Percentiles rank a stretch among this genome's conserved stretches.
Conservation (phyloP, 2,888 invertebrate species). For the Julus scandinavius region DNA sequence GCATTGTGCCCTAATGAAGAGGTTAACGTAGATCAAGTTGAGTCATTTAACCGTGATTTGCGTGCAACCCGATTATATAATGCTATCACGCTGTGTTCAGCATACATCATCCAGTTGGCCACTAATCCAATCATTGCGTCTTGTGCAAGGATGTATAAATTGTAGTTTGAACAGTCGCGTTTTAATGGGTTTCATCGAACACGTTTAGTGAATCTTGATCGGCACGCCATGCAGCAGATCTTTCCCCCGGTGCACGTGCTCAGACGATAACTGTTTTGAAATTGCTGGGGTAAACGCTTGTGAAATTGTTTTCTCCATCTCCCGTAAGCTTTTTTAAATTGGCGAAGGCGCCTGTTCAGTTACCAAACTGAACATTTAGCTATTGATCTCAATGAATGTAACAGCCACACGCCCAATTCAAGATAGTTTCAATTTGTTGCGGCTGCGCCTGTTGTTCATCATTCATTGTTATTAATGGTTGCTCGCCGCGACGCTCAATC, state of each 20-base stretch:
- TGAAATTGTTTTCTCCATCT: conserved; percentile 30
- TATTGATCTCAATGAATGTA: conserved; percentile 34
- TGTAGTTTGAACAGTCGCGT: background rate
- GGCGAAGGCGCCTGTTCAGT: background rate
- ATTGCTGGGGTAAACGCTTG: conserved; percentile 17
- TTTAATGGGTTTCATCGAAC: conserved; percentile 34
- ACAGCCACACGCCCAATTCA: conserved; percentile 27
- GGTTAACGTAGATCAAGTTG: background rate
- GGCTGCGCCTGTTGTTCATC: conserved; percentile 35
- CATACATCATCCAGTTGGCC: conserved; percentile 22
- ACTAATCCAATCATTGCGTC: conserved; percentile 31
- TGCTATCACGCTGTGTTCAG: background rate
- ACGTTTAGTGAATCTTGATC: conserved; percentile 21
- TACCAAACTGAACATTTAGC: conserved; percentile 35
- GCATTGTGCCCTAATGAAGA: background rate
- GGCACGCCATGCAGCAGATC: background rate
- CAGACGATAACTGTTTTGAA: conserved; percentile 36
- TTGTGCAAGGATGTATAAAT: background rate
- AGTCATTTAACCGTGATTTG: conserved; percentile 28
- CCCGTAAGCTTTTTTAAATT: conserved; percentile 30
- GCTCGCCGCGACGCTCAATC: background rate
- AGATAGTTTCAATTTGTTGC: conserved; percentile 35
- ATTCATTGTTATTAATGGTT: conserved; percentile 39
- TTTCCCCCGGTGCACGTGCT: conserved; percentile 1
- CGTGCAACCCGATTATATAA: conserved; percentile 25